Evolutionary conservation across 2,113 vertebrate genomes (phyloP).

Genomic region (Centropristis striata): DNA sequence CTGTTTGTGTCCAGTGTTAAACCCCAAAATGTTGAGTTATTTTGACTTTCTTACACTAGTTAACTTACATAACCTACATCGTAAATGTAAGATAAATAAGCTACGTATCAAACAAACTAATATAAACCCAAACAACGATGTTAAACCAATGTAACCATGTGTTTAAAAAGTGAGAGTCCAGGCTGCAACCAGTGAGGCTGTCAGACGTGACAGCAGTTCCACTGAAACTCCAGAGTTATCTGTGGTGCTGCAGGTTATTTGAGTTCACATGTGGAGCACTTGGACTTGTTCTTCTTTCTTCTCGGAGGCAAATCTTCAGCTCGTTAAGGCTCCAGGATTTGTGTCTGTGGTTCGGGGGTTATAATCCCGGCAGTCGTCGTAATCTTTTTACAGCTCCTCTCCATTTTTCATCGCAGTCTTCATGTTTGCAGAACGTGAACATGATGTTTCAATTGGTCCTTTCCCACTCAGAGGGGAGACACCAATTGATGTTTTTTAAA

Average conservation of each 20-base stretch:
- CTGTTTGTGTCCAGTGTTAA: too few relatives aligned
- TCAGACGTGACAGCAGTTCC: slow-evolving; percentile 34
- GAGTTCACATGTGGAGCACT: slow-evolving; percentile 24
- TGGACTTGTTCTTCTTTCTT: slow-evolving; percentile 10
- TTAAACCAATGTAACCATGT: too few relatives aligned
- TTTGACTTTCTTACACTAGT: too few relatives aligned
- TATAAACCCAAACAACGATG: too few relatives aligned
- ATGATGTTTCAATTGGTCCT: slow-evolving; percentile 31
- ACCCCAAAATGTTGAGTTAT: too few relatives aligned
- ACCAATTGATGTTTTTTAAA: slow-evolving; percentile 2
- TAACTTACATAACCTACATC: too few relatives aligned
- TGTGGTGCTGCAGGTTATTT: slow-evolving; percentile 41
- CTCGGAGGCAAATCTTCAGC: slow-evolving; percentile 45
- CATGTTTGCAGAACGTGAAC: slow-evolving; percentile 37
- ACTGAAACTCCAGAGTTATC: slow-evolving; percentile 45
- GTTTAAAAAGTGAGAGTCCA: slow-evolving; percentile 6
- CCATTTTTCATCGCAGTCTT: slow-evolving; percentile 33
- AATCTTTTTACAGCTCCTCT: slow-evolving; percentile 53
- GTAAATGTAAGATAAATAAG: too few relatives aligned
- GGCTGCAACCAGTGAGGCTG: not conserved
- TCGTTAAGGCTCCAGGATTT: slow-evolving; percentile 55
- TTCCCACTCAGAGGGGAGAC: slow-evolving; percentile 13
- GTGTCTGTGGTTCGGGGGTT: slow-evolving; percentile 40
- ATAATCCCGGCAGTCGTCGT: slow-evolving; percentile 54
- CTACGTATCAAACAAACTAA: too few relatives aligned